phyloP scores from a whole-genome alignment of 2,113 vertebrate species.

The Columbina picui region DNA sequence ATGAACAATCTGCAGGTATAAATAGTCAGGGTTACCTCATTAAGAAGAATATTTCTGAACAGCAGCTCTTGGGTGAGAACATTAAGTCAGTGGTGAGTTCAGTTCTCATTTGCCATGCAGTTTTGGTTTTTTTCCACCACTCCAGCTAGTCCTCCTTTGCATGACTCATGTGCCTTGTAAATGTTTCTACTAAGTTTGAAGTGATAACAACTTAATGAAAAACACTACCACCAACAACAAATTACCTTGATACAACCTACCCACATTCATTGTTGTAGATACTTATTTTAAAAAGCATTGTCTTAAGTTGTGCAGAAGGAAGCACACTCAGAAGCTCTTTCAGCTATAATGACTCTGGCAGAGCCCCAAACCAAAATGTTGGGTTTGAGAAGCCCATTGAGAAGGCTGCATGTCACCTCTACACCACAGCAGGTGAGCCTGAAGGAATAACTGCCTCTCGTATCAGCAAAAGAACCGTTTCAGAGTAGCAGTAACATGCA shows the following conservation, averaged over 20 bases:
- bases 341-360: background rate
- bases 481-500: background rate
- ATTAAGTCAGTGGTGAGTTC: background rate
- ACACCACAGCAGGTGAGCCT: background rate
- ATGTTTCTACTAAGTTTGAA: background rate
- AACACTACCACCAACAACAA: background rate
- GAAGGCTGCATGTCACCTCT: background rate
- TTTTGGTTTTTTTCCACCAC: background rate
- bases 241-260: background rate
- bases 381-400: background rate
- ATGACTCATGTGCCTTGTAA: background rate
- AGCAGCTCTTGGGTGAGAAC: background rate
- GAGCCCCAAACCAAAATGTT: constrained; percentile 17
- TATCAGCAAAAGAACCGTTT: background rate
- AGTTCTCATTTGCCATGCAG: background rate
- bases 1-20: background rate
- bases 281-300: background rate
- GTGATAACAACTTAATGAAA: background rate
- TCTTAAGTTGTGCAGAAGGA: background rate
- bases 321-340: background rate
- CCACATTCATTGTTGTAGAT: background rate
- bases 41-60: background rate
- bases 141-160: background rate
- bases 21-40: background rate
- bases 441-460: background rate